A percentile compares a stretch with the other conserved stretches of the same genome.
These are phyloP conservation scores for Drosophila flavopinicola DNA, from an alignment of 2,888 invertebrate genomes.

Conservation along the genomic window DNA sequence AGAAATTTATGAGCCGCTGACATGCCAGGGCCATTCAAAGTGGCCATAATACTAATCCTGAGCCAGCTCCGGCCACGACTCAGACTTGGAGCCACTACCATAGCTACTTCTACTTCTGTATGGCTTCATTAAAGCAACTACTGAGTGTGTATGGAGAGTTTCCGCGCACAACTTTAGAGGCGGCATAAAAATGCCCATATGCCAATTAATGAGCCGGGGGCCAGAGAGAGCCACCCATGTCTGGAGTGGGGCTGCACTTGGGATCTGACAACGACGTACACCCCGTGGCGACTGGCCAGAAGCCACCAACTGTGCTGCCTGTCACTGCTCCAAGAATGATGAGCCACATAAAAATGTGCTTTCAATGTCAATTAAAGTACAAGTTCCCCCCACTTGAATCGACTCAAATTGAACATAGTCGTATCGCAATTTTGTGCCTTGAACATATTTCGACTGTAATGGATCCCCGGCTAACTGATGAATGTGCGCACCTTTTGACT, in stretches of 20 bases:
- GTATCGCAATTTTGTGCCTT: constrained; percentile 3
- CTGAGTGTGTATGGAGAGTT: constrained; percentile 25
- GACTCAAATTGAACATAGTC: constrained; percentile 34
- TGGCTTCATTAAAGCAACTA: constrained; percentile 71
- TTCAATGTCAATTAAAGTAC: constrained; percentile 79
- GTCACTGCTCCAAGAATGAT: constrained; percentile 59
- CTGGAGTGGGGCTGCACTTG: background rate
- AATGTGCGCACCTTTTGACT: constrained; percentile 56
- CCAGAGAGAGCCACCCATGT: constrained; percentile 21
- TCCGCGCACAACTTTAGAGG: constrained; percentile 50
- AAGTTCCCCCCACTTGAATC: constrained; percentile 38
- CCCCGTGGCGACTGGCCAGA: constrained; percentile 48
- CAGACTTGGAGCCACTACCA: constrained; percentile 7
- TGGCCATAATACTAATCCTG: constrained; percentile 69
- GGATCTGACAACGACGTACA: constrained; percentile 30
- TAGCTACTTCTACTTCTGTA: constrained; percentile 34
- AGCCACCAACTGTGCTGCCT: constrained; percentile 56
- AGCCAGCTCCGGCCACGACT: constrained; percentile 11
- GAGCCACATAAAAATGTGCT: constrained; percentile 68
- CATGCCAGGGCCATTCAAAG: constrained; percentile 70
- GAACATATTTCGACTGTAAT: constrained; percentile 32
- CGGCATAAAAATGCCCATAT: constrained; percentile 72
- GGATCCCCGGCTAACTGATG: constrained; percentile 39
- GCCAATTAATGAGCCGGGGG: constrained; percentile 66
- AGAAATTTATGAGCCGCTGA: constrained; percentile 72